These are phyloP conservation scores for Chunga burmeisteri DNA, from an alignment of 2,113 vertebrate genomes.

Conservation along the genomic window DNA sequence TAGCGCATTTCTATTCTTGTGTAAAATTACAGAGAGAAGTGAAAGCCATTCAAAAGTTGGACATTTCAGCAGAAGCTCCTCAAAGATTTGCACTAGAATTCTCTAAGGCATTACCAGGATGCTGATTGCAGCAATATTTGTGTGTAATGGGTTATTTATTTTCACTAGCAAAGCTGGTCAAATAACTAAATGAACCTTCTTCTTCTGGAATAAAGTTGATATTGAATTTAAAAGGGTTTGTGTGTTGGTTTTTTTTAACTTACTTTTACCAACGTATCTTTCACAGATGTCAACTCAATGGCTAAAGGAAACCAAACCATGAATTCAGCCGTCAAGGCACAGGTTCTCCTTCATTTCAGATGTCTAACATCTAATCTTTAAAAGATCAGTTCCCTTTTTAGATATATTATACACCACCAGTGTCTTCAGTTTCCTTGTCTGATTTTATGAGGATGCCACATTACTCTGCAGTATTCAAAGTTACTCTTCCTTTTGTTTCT, in stretches of 20 bases:
- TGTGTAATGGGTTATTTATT: neutral
- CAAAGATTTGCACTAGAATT: neutral
- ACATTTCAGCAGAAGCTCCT: neutral
- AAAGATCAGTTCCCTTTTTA: neutral
- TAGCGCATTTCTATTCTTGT: neutral
- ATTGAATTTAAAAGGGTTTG: neutral
- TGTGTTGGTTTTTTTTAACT: neutral
- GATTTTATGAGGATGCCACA: neutral
- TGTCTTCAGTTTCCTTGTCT: neutral
- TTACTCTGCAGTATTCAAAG: neutral
- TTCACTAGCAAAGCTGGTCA: neutral
- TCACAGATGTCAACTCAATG: neutral
- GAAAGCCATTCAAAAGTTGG: neutral
- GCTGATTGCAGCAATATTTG: neutral
- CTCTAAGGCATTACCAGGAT: neutral
- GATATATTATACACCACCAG: neutral
- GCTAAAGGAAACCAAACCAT: neutral
- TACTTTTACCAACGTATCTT: neutral
- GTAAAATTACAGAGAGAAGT: neutral
- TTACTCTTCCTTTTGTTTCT: neutral
- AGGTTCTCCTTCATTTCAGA: neutral
- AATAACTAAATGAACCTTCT: neutral
- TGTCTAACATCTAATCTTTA: neutral
- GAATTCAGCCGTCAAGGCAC: neutral
- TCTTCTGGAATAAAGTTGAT: neutral